Evolutionary conservation across 2,113 vertebrate genomes (phyloP), one percentile per base, ranked within the genome.

Genomic region (Cettia cetti): DNA sequence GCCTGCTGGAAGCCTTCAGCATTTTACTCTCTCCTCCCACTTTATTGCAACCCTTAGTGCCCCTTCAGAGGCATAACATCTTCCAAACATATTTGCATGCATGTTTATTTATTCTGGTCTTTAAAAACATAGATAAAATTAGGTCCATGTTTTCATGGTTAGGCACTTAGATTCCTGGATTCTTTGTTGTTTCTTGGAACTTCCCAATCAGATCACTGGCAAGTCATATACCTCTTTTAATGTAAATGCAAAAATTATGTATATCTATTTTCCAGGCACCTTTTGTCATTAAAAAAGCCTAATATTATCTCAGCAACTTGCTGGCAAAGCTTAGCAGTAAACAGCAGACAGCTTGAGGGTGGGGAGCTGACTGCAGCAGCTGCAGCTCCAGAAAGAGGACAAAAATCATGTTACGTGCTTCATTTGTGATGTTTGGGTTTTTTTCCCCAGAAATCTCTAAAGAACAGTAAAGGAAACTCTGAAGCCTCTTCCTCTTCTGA

Each of bases 321-420:
- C 82, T 92, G 57, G 82, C 61, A 90, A 70, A 78, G 37, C 75
- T 94, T 5, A 1, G 75, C 70, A 75, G 66, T 45, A 57, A 85
- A 59, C 28, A 82, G 70, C 65, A 88, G 79, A 66, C 70, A 96
- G 82, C 70, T 85, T 61, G 65, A 75, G 86, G 65, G 64, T 61
- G 69, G 37, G 49, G 45, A 85, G 47, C 26, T 31, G 66, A 88
- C 75, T 79, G 86, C 82, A 90, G 95, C 39, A 65, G 86, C 80
- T 90, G 89, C 82, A 79, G 82, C 79, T 96, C 56, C 86, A 82
- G 42, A 85, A 90, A 70, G 61, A 95, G 75, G 82, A 82, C 86
- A 92, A 75, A 72, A 87, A 84, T 49, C 6, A 2, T 10, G 4
- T 69, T 49, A 61, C 11, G 26, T 56, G 42, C 52, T 70, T 37